Evolutionary conservation across 2,888 invertebrate genomes (phyloP).

Genomic region (Drosophila tanythrix): DNA sequence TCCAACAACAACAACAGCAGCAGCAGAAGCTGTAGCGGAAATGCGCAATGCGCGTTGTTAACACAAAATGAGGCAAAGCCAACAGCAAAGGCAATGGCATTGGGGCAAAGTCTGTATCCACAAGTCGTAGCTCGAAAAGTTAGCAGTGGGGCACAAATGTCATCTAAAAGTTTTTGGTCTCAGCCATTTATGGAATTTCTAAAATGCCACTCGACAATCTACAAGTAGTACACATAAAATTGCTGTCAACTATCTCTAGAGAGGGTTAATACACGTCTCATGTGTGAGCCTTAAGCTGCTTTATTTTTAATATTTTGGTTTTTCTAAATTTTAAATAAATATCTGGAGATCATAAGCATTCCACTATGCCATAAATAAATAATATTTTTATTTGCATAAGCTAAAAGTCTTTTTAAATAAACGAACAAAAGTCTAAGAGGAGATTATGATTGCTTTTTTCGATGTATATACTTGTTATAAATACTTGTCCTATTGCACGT

Average conservation of each 20-base stretch:
- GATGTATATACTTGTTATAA: background rate
- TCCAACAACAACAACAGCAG: conserved; percentile 26
- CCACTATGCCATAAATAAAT: background rate
- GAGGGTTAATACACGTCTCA: background rate
- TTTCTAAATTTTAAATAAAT: background rate
- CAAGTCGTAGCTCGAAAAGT: conserved; percentile 5
- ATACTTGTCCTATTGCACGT: no score
- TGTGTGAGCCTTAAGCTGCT: background rate
- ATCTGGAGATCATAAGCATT: background rate
- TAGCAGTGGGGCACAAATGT: conserved; percentile 45
- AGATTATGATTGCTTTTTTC: background rate
- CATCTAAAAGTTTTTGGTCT: conserved; percentile 69
- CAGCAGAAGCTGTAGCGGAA: conserved; percentile 55
- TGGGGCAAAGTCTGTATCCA: conserved; percentile 11
- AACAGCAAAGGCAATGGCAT: conserved; percentile 14
- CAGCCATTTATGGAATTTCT: conserved; percentile 73
- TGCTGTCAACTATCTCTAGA: conserved; percentile 12
- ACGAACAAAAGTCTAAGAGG: background rate
- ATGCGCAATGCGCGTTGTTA: conserved; percentile 71
- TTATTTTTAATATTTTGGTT: background rate
- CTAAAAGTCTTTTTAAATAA: background rate
- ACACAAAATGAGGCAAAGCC: conserved; percentile 66
- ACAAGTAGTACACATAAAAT: conserved; percentile 38
- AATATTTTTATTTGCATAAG: background rate
- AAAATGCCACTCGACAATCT: conserved; percentile 60